Evolutionary conservation across 2,113 vertebrate species (phyloP), one percentile per base, ranked within the genome.

Genomic region (Cinclus mexicanus): DNA sequence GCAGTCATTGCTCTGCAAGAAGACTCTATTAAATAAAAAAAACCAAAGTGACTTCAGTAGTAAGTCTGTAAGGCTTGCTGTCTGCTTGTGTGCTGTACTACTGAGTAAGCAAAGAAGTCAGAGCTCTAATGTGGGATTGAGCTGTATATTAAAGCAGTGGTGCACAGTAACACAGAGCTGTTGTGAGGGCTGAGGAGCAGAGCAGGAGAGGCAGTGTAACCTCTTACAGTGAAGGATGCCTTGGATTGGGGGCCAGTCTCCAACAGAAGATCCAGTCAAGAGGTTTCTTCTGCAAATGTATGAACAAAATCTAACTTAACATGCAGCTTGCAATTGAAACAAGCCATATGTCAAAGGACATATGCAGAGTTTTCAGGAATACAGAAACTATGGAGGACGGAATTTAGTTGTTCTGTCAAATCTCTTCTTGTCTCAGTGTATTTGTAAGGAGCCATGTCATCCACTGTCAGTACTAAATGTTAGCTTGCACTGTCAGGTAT

Each of bases 91-190:
- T 21, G 6, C 47, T 75, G 3, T 18, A 23, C 10, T 57, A 3
- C 17, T 25, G 25, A 55, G 21, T 10, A 47, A 89, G 19, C 39
- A 35, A 15, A 89, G 80, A 71, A 65, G 41, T 57, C 6, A 6
- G 41, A 81, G 64, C 22, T 19, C 9, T 52, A 1, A 6, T 2
- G 1, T 55, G 47, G 29, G 22, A 41, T 52, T 90, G 15, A 35
- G 59, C 29, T 0, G 0, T 26, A 44, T 52, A 23, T 59, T 82
- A 19, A 67, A 55, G n/a, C 11, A 2, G 25, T 35, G 37, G 50
- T 71, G 87, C 41, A 4, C 78, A 72, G 14, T 18, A 42, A 7
- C 11, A 50, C 21, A 12, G 19, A 68, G 15, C 53, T 63, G 11
- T 50, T 46, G 5, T 0, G n/a, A 31, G 63, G 35, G 47, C 1